A percentile compares a stretch with the other conserved stretches of the same genome.
phyloP scores from a whole-genome alignment of 2,797 vertebrate genomes.

The Vultur gryphus region DNA sequence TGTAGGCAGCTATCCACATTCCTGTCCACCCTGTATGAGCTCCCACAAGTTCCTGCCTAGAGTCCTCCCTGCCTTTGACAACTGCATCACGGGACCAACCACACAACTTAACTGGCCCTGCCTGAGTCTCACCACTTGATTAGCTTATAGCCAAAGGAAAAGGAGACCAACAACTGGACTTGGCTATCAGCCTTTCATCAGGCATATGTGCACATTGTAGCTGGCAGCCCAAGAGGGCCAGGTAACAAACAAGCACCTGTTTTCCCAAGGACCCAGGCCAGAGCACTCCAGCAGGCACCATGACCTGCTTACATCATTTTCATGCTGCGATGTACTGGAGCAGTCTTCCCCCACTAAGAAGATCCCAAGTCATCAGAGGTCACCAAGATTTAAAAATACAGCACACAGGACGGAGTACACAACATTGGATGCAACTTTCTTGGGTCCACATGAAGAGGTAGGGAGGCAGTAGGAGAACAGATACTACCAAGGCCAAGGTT shows the following conservation, averaged over 20 bases:
- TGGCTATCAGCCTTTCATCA: background rate
- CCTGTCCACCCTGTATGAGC: background rate
- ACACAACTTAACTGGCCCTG: background rate
- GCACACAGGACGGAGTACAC: background rate
- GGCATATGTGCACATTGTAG: background rate
- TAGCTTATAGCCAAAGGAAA: background rate
- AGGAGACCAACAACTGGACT: background rate
- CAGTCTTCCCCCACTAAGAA: background rate
- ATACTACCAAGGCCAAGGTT: background rate
- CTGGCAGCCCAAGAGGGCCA: background rate
- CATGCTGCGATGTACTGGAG: accelerated
- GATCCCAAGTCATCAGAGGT: background rate
- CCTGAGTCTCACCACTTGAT: background rate
- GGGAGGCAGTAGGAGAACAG: background rate
- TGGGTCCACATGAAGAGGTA: background rate
- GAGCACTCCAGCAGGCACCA: background rate
- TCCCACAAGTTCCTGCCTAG: background rate
- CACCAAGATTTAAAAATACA: background rate
- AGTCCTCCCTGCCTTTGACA: background rate
- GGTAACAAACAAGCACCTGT: background rate
- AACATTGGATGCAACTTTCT: background rate
- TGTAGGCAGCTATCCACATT: background rate
- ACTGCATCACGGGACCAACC: background rate
- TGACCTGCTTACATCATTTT: background rate
- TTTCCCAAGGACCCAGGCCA: background rate